A percentile compares a stretch with the other conserved stretches of the same genome.
Evolutionary conservation across 2,797 vertebrate species (phyloP).

Genomic region (Craterocephalus amniculus): DNA sequence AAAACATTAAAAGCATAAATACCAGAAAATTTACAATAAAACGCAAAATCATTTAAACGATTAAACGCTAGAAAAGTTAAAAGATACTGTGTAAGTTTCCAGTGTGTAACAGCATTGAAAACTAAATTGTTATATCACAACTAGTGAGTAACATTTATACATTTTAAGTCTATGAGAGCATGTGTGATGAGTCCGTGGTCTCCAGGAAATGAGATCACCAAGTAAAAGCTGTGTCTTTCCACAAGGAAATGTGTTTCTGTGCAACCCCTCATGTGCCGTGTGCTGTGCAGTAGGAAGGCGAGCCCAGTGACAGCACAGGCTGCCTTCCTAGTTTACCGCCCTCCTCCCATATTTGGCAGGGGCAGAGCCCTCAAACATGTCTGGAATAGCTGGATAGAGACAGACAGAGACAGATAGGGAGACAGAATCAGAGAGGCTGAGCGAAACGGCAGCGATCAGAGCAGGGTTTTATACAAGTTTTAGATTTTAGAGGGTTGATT

Average conservation of each 20-base stretch:
- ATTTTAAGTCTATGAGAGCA: not conserved
- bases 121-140: no score
- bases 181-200: not conserved
- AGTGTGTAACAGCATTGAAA: not conserved
- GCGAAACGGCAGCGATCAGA: not conserved
- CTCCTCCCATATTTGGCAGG: slow-evolving; percentile 87
- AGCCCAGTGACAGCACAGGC: slow-evolving; percentile 52
- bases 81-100: not conserved
- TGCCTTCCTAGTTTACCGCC: slow-evolving; percentile 77
- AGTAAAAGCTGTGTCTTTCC: slow-evolving; percentile 23
- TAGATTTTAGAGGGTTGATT: slow-evolving; percentile 4
- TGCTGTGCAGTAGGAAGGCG: slow-evolving; percentile 47
- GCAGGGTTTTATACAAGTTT: not conserved
- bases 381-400: slow-evolving; percentile 80
- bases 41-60: no score
- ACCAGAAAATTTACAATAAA: no score
- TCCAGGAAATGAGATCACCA: slow-evolving; percentile 12
- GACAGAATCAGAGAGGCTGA: slow-evolving; percentile 20
- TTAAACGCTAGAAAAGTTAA: no score
- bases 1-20: no score
- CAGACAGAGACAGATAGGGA: slow-evolving; percentile 55
- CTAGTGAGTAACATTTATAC: not conserved
- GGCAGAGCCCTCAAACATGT: slow-evolving; percentile 82
- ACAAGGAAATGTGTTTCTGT: slow-evolving; percentile 17
- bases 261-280: slow-evolving; percentile 6